Percentiles rank a stretch among this genome's conserved stretches.
phyloP scores from a whole-genome alignment of 2,113 vertebrate genomes.

The Colaptes auratus region DNA sequence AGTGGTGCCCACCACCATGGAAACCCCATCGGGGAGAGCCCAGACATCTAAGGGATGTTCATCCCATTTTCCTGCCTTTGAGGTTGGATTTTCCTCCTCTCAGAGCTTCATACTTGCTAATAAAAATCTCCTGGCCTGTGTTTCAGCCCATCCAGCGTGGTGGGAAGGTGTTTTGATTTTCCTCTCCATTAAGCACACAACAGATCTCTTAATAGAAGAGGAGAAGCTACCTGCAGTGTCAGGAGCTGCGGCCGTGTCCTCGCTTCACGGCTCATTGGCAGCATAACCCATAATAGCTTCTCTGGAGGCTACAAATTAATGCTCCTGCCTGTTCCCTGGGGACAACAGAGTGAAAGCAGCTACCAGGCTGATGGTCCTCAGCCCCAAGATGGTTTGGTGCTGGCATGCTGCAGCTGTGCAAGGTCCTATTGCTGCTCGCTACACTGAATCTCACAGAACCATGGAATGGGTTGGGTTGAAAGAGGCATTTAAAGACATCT shows the following conservation, averaged over 20 bases:
- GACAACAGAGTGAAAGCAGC: neutral
- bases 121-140: neutral
- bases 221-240: neutral
- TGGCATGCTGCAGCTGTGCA: fast-evolving
- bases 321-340: neutral
- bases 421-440: neutral
- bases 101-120: neutral
- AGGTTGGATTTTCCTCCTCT: neutral
- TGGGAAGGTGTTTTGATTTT: neutral
- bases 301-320: neutral
- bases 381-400: fast-evolving
- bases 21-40: neutral
- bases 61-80: neutral
- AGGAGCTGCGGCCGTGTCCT: fast-evolving
- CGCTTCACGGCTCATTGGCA: neutral
- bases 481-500: too few relatives aligned
- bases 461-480: too few relatives aligned
- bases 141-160: neutral
- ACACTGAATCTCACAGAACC: neutral
- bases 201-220: neutral
- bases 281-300: neutral
- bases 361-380: fast-evolving
- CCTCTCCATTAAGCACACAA: neutral
- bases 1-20: neutral
- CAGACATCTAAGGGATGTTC: fast-evolving